Evolutionary conservation across 2,113 vertebrate species (phyloP).

Genomic region (Chrysemys picta): DNA sequence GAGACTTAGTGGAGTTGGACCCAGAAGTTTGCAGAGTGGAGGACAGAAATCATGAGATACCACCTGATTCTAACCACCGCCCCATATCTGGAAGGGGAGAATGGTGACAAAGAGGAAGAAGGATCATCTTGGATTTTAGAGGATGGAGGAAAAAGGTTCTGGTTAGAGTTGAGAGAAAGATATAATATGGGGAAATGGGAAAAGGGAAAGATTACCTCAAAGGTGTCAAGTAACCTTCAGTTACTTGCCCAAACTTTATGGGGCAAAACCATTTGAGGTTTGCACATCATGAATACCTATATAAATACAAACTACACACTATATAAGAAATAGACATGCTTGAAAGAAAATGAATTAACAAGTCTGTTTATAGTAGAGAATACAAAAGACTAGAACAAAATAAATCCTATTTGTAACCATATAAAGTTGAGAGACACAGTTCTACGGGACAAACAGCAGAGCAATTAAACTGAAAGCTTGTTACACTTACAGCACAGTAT

Average conservation of each 20-base stretch:
- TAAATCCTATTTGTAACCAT: slow-evolving; percentile 76
- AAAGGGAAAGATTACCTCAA: neutral
- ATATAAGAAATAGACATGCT: slow-evolving; percentile 71
- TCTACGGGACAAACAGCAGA: slow-evolving; percentile 70
- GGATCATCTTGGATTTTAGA: neutral
- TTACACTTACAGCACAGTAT: slow-evolving; percentile 67
- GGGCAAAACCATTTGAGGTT: neutral
- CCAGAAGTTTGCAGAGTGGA: neutral
- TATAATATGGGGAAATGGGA: neutral
- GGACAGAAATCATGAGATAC: neutral
- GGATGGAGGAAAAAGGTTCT: neutral
- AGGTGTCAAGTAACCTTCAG: slow-evolving; percentile 17
- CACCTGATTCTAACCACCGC: neutral
- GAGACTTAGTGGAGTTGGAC: neutral
- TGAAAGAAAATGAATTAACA: slow-evolving; percentile 73
- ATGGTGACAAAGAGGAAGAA: neutral
- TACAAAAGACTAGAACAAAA: slow-evolving; percentile 77
- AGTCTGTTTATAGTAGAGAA: slow-evolving; percentile 75
- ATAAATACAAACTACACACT: slow-evolving; percentile 51
- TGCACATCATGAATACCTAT: slow-evolving; percentile 37
- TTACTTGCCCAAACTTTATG: slow-evolving; percentile 26
- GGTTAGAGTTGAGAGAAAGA: neutral
- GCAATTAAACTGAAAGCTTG: slow-evolving; percentile 64
- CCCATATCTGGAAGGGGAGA: neutral
- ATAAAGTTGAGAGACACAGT: slow-evolving; percentile 68